These are phyloP conservation scores for Diaphora mendica DNA, from an alignment of 2,888 invertebrate genomes.

Conservation along the genomic window DNA sequence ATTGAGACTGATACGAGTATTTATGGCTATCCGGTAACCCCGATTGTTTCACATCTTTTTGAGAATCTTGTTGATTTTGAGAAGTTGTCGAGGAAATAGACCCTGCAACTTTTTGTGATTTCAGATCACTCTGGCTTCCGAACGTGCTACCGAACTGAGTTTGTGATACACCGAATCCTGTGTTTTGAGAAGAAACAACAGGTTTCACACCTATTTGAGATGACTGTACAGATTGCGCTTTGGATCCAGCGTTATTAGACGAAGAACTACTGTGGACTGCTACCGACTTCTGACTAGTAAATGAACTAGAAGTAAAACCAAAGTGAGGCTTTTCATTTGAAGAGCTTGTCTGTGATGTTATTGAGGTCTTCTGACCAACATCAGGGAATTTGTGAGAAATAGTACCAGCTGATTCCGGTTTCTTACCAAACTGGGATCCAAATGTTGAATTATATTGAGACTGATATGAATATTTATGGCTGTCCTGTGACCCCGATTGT, in stretches of 20 bases:
- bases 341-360: no score
- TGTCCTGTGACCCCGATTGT: no score
- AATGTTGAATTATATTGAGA: no score
- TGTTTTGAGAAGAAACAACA: neutral
- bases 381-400: no score
- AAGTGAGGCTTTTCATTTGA: neutral
- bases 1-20: neutral
- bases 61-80: neutral
- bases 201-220: constrained; percentile 6
- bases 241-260: neutral
- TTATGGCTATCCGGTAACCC: neutral
- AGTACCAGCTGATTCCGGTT: no score
- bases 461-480: no score
- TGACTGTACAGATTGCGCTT: neutral
- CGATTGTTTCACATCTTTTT: neutral
- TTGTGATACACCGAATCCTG: neutral
- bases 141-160: neutral
- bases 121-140: constrained; percentile 4
- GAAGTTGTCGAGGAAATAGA: neutral
- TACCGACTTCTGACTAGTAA: neutral
- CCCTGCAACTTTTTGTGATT: neutral
- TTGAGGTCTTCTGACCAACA: no score
- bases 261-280: neutral
- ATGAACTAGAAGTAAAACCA: neutral
- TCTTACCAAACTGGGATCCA: no score